Percentiles rank a stretch among this genome's conserved stretches.
These are phyloP conservation scores for Catamblyrhynchus diadema DNA, from an alignment of 2,797 vertebrate genomes.

Conservation along the genomic window DNA sequence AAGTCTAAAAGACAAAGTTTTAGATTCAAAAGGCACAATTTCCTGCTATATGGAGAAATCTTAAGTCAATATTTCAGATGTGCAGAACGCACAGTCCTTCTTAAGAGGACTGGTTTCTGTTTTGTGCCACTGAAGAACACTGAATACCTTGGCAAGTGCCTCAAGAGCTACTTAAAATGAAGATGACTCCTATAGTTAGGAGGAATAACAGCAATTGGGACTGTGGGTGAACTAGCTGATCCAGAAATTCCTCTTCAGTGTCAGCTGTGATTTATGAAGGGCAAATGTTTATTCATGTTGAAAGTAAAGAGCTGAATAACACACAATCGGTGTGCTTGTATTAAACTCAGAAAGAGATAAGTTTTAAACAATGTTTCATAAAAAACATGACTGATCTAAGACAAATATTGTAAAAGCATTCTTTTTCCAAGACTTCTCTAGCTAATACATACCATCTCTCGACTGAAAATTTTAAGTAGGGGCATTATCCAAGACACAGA, in stretches of 20 bases:
- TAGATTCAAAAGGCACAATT: background rate
- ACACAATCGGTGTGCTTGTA: background rate
- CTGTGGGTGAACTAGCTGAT: background rate
- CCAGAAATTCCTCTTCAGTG: constrained; percentile 10
- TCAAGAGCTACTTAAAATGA: background rate
- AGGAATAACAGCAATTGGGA: background rate
- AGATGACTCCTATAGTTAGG: background rate
- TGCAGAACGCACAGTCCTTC: background rate
- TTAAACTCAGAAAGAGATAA: background rate
- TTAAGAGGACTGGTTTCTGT: background rate
- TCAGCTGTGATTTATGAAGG: constrained; percentile 25
- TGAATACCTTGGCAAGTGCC: background rate
- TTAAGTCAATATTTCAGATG: background rate
- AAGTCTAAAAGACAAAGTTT: background rate
- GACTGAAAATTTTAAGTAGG: background rate
- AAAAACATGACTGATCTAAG: background rate
- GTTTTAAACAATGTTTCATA: background rate
- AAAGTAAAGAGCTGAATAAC: background rate
- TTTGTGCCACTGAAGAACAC: background rate
- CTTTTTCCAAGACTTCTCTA: background rate
- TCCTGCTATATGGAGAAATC: background rate
- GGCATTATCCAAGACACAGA: background rate
- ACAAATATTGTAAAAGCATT: background rate
- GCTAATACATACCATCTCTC: background rate
- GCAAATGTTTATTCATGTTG: constrained; percentile 8